Evolutionary conservation across 2,113 vertebrate genomes (phyloP), one percentile per base, ranked within the genome.

Genomic region (Petaurus breviceps): DNA sequence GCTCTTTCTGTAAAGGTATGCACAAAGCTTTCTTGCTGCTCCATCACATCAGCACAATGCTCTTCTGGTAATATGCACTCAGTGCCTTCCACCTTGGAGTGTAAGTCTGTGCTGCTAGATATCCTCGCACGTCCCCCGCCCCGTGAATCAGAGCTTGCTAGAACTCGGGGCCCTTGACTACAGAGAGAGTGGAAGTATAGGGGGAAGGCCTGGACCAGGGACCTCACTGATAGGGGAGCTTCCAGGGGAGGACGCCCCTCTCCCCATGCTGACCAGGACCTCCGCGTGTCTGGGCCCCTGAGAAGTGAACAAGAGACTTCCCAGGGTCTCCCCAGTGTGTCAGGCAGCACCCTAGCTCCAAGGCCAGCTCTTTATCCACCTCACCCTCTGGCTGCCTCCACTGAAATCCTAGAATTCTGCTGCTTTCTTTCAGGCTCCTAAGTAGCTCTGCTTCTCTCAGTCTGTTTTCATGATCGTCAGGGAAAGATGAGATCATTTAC

Each of bases 1-100:
- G 98, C 99, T 50, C 97, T 98, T 52, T 99, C 99, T 93, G 99
- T 99, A 89, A 99, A 99, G 99, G 99, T 99, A 97, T 61, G 97
- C 92, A 92, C 97, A 77, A 89, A 26, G 53, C 46, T 94, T 51
- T 77, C 92, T 8, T 16, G 3, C 55, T 52, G 3, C 31, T 68
- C 3, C 0, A 0, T 28, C 3, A 28, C 28, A 6, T n/a, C 37
- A 19, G 4, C 68, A 77, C 37, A n/a, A 37, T 16, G 37, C n/a
- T 37, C 28, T 92, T 95, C 12, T 37, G 7, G 6, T 50, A 95
- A 37, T 8, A 0, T 50, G 55, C 26, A 55, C 26, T 55, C 54
- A 55, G 25, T 26, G 24, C 24, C 54, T 19, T 0, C 54, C 54
- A 26, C 25, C 28, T 96, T 95, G 89, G 51, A 84, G n/a, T 47